phyloP scores from a whole-genome alignment of 2,797 vertebrate genomes.

The Oreortyx pictus region DNA sequence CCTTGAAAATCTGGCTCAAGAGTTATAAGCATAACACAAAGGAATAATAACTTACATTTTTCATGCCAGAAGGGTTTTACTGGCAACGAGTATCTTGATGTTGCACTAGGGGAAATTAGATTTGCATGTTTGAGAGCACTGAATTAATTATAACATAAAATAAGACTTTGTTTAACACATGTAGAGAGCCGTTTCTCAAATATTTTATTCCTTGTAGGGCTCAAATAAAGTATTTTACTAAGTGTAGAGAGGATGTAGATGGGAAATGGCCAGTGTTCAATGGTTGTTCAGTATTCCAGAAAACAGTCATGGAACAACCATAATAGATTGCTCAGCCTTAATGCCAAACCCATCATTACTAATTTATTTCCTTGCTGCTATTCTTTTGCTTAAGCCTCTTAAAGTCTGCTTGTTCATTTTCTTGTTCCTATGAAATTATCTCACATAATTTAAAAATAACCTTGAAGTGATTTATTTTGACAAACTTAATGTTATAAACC shows the following conservation, averaged over 20 bases:
- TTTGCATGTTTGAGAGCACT: conserved; percentile 55
- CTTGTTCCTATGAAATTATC: not conserved
- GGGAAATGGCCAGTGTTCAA: not conserved
- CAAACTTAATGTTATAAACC: not conserved
- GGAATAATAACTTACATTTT: conserved; percentile 43
- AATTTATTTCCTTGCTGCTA: not conserved
- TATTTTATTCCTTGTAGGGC: conserved; percentile 11
- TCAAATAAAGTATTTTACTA: not conserved
- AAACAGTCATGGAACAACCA: not conserved
- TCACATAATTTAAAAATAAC: conserved; percentile 26
- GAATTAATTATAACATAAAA: conserved; percentile 59
- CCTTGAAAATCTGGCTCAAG: conserved; percentile 10
- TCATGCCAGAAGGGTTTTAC: conserved; percentile 57
- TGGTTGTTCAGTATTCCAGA: not conserved
- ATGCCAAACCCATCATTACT: not conserved
- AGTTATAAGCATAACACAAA: conserved; percentile 22
- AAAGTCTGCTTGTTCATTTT: not conserved
- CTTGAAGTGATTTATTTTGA: conserved; percentile 28
- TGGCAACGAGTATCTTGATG: conserved; percentile 45
- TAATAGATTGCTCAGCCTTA: not conserved
- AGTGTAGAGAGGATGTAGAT: not conserved
- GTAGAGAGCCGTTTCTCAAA: conserved; percentile 47
- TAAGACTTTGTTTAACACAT: conserved; percentile 56
- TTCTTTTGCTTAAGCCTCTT: conserved; percentile 27
- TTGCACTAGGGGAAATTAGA: conserved; percentile 32